These are phyloP conservation scores for Carpatolechia fugitivella DNA, from an alignment of 2,888 invertebrate genomes.

Conservation along the genomic window DNA sequence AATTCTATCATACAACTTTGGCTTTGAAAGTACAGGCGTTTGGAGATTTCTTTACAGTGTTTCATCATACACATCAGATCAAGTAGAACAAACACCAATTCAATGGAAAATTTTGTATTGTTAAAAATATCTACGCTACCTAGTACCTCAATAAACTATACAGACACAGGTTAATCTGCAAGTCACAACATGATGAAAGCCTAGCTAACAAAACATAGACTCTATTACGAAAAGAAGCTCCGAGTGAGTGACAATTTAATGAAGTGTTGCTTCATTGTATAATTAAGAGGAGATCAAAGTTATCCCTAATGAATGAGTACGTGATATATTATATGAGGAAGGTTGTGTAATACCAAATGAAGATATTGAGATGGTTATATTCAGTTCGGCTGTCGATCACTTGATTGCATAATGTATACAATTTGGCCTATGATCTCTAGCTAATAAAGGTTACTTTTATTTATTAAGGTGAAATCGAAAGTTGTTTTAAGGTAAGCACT, in stretches of 20 bases:
- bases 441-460: constrained; percentile 3
- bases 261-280: constrained; percentile 66
- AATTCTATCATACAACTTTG: no score
- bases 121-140: no score
- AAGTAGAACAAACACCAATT: no score
- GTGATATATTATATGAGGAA: constrained; percentile 39
- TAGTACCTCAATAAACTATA: no score
- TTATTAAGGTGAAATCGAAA: background rate
- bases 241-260: constrained; percentile 59
- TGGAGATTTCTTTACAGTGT: no score
- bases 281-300: constrained; percentile 64
- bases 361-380: constrained; percentile 38
- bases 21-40: no score
- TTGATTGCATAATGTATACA: constrained; percentile 1
- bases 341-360: constrained; percentile 43
- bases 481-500: background rate
- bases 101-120: no score
- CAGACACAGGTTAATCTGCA: no score
- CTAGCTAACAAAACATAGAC: background rate
- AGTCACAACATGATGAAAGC: background rate
- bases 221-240: constrained; percentile 42
- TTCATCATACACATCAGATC: no score
- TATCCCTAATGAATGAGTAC: constrained; percentile 57
- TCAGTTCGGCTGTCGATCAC: constrained; percentile 28
- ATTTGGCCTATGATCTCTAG: constrained; percentile 3